Evolutionary conservation across 1,140 invertebrate genomes (phyloP), one percentile per base, ranked within the genome.

Genomic region (Orius insidiosus): DNA sequence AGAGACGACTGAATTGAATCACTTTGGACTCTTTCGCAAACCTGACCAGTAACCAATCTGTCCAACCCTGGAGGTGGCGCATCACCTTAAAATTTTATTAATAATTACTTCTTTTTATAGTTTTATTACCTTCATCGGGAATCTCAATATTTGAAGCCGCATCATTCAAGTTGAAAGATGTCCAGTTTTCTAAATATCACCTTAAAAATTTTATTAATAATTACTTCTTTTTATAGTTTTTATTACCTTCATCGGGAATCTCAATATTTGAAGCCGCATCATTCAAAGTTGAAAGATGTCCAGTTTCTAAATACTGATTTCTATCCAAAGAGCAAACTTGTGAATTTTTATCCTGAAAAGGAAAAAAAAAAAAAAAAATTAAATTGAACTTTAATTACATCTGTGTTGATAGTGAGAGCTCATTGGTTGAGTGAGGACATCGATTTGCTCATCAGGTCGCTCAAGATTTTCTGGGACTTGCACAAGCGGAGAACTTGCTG

Each of bases 271-370:
- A 24, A 24, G 24, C 24, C 3, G 24, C 24, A 24, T 24, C 40
- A 10, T 48, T 37, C 10, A 15, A 18, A 37, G 18, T 19, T 11
- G 47, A 52, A 37, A 80, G 59, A 53, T 78, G 76, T 7, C 74
- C 76, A 5, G 76, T 80, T 61, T 79, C 76, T 46, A 80, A 59
- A 59, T 79, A 80, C 56, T 79, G 73, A 54, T 78, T 77, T 48
- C 77, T 35, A 45, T 59, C 56, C 3, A 52, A 63, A 54, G 78
- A 74, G 59, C 72, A 75, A 47, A 24, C 24, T 24, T 24, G 24
- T 3, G 24, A 24, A 24, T 24, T 24, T 24, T 33, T 41, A 18
- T 51, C 45, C 37, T n/a, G n/a, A n/a, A 51, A 24, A 32, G 48
- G 32, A 48, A 48, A 50, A 49, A 56, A 42, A 46, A 55, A n/a